phyloP scores from a whole-genome alignment of 1,140 invertebrate genomes.

The Calephelis nemesis region DNA sequence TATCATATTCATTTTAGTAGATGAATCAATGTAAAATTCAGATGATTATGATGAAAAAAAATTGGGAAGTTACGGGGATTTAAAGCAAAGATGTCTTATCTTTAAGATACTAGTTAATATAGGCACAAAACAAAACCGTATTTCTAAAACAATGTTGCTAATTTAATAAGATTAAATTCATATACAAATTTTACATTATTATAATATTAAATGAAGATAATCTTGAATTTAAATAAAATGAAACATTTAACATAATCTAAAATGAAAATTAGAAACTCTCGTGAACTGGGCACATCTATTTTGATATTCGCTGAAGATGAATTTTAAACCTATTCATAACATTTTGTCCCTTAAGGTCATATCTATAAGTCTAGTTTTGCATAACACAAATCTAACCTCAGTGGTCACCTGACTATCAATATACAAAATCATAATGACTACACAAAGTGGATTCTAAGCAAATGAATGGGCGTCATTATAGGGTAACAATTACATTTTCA shows the following conservation, averaged over 20 bases:
- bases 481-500: conserved; percentile 54
- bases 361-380: background rate
- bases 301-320: conserved; percentile 16
- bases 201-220: conserved; percentile 7
- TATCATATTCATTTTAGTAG: no score
- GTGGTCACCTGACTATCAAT: conserved; percentile 34
- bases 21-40: no score
- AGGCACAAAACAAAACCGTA: background rate
- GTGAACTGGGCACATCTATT: conserved; percentile 9
- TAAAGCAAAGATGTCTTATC: no score
- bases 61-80: no score
- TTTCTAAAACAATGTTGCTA: background rate
- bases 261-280: conserved; percentile 14
- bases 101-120: no score
- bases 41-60: no score
- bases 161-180: background rate
- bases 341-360: background rate
- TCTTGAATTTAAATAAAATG: conserved; percentile 12
- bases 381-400: conserved; percentile 25
- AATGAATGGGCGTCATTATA: conserved; percentile 56
- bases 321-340: background rate
- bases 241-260: conserved; percentile 16
- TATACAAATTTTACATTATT: background rate
- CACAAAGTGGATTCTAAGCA: conserved; percentile 41
- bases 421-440: conserved; percentile 44